Conservation (phyloP, 2,888 invertebrate species). For the Coleophora flavipennella region DNA sequence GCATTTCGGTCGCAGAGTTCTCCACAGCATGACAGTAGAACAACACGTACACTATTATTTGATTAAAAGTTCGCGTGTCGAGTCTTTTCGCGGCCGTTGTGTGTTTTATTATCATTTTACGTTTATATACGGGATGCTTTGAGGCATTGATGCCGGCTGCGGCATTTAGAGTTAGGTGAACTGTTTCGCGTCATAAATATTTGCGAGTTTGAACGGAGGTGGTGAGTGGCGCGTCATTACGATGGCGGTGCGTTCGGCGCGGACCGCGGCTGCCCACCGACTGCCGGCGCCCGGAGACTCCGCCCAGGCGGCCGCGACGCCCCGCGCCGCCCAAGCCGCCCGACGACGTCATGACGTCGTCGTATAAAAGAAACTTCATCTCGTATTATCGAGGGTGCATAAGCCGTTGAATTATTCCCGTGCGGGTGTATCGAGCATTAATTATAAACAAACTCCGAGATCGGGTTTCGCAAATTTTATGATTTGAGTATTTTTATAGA, state of each 20-base stretch:
- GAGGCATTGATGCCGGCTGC: constrained; percentile 51
- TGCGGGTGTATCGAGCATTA: constrained; percentile 54
- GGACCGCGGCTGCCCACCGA: constrained; percentile 66
- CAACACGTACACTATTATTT: constrained; percentile 66
- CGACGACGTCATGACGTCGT: constrained; percentile 1
- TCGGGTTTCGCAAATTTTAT: constrained; percentile 31
- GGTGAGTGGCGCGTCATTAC: constrained; percentile 61
- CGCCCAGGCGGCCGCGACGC: constrained; percentile 54
- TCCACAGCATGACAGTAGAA: constrained; percentile 59
- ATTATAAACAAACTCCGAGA: constrained; percentile 52
- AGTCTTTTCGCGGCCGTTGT: constrained; percentile 54
- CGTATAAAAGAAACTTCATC: constrained; percentile 67
- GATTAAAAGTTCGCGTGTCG: constrained; percentile 61
- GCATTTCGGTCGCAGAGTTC: constrained; percentile 62
- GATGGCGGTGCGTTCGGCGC: constrained; percentile 36
- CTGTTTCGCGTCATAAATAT: constrained; percentile 64
- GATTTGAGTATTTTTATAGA: constrained; percentile 5
- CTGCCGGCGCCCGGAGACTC: constrained; percentile 52
- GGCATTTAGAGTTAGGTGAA: constrained; percentile 60
- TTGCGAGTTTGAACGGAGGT: constrained; percentile 55
- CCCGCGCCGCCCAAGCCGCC: constrained; percentile 46
- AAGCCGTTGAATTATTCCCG: constrained; percentile 62
- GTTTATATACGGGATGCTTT: constrained; percentile 42
- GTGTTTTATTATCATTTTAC: constrained; percentile 67
- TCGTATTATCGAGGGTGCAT: constrained; percentile 67